These are phyloP conservation scores for Epistrophe eligans DNA, from an alignment of 2,888 invertebrate species.

Conservation along the genomic window DNA sequence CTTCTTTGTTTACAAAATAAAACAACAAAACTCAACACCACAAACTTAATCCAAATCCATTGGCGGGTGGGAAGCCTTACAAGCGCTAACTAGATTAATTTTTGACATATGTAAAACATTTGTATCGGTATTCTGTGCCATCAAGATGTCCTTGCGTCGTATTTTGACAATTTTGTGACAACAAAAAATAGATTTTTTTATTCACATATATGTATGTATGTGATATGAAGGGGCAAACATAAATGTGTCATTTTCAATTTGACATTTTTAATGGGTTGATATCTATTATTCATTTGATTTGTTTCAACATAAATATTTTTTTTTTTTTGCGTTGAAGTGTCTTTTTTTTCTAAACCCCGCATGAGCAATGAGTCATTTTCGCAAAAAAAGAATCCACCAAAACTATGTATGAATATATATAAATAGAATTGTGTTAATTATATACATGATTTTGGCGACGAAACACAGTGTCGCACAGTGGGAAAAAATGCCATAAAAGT, in stretches of 20 bases:
- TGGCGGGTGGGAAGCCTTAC: conserved; percentile 40
- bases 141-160: conserved; percentile 40
- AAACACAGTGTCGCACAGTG: neutral
- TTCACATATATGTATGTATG: neutral
- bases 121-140: neutral
- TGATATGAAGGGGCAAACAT: too few species aligned
- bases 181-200: neutral
- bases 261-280: conserved; percentile 23
- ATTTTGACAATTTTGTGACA: conserved; percentile 35
- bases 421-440: conserved; percentile 62
- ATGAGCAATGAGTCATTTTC: conserved; percentile 48
- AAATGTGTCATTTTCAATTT: neutral
- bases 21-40: conserved; percentile 35
- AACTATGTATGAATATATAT: neutral
- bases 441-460: conserved; percentile 35
- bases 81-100: conserved; percentile 43
- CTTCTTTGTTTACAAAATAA: conserved; percentile 20
- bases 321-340: neutral
- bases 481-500: too few species aligned
- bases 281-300: conserved; percentile 9
- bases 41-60: conserved; percentile 23
- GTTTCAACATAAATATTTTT: neutral
- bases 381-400: neutral
- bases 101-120: conserved; percentile 39
- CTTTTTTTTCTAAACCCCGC: neutral